Evolutionary conservation across 2,113 vertebrate species (phyloP), one percentile per base, ranked within the genome.

Genomic region (Dromas ardeola): DNA sequence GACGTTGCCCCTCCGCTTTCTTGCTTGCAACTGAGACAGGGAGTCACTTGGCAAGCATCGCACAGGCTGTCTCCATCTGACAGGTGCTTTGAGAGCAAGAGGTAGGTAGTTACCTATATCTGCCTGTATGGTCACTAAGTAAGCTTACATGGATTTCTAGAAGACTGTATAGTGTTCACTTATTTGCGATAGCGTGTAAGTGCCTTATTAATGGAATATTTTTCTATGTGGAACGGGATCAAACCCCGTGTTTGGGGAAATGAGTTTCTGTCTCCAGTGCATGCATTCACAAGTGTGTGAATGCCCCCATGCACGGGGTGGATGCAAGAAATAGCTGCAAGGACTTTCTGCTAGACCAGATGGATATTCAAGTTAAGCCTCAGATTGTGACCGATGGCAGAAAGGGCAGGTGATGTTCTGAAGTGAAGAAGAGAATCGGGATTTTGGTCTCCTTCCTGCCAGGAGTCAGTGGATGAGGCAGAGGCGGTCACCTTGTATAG

Each of bases 261-360:
- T 29, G 42, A 45, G 15, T 32, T 78, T 55, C 13, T 85, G 52
- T 67, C 49, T 67, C 50, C 38, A 40, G 30, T 22, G 16, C 8
- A 2, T 14, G 20, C 12, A 7, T 14, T 23, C 59, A 43, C 15
- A 20, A 1, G 45, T 21, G 15, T 55, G 26, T 70, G 69, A 55
- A 26, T 15, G 4, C 2, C 8, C 18, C 32, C 0, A 0, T 7
- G 11, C 21, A 11, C 5, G 5, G 26, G 7, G 10, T 8, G 26
- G 5, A 10, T 40, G 8, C 17, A 8, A 17, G 7, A 70, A 21
- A 43, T 1, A 16, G 20, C 2, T 72, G 50, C 21, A 71, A 56
- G 34, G 62, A 4, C 19, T 13, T 66, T 5, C 36, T 81, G 63
- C 36, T 50, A 2, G 45, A 43, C 23, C 34, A 23, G 17, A 0